Conservation (phyloP, 2,113 vertebrate species). For the Paraplagusia blochii region DNA sequence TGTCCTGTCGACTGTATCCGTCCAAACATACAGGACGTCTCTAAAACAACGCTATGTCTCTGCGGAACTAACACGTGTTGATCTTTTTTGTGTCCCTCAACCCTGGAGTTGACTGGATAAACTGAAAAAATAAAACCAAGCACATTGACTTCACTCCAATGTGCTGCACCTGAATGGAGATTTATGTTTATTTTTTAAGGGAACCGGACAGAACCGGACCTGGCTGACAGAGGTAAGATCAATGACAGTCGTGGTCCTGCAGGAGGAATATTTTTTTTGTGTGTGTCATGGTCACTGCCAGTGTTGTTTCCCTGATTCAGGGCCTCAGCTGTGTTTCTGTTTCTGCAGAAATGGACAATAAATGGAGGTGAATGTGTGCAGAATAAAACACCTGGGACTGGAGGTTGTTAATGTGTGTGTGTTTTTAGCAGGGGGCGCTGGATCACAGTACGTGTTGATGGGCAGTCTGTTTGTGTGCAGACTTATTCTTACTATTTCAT, state of each 20-base stretch:
- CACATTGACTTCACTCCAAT: not conserved
- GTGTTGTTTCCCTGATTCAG: conserved; percentile 19
- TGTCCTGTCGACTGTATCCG: conserved; percentile 13
- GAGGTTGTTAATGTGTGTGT: conserved; percentile 31
- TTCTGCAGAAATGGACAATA: conserved; percentile 42
- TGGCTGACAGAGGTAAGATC: too few species aligned
- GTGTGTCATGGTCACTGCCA: conserved; percentile 23
- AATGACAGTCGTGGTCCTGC: conserved; percentile 15
- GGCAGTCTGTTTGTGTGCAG: conserved; percentile 2
- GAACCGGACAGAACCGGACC: too few species aligned
- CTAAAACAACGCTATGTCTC: not conserved
- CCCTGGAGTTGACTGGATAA: conserved; percentile 17
- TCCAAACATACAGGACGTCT: conserved; percentile 6
- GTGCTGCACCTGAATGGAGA: too few species aligned
- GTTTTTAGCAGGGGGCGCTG: not conserved
- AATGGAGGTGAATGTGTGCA: conserved; percentile 37
- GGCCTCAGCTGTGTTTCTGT: conserved; percentile 50
- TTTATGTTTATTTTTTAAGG: too few species aligned
- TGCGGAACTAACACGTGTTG: conserved; percentile 5
- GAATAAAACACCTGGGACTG: conserved; percentile 58
- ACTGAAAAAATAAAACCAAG: conserved; percentile 43
- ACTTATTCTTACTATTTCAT: conserved; percentile 10
- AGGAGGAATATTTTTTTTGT: conserved; percentile 6
- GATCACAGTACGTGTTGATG: not conserved
- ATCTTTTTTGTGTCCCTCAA: conserved; percentile 19